Percentiles rank a stretch among this genome's conserved stretches.
Conservation (phyloP, 2,797 vertebrate species). For the Rhinoraja longicauda region DNA sequence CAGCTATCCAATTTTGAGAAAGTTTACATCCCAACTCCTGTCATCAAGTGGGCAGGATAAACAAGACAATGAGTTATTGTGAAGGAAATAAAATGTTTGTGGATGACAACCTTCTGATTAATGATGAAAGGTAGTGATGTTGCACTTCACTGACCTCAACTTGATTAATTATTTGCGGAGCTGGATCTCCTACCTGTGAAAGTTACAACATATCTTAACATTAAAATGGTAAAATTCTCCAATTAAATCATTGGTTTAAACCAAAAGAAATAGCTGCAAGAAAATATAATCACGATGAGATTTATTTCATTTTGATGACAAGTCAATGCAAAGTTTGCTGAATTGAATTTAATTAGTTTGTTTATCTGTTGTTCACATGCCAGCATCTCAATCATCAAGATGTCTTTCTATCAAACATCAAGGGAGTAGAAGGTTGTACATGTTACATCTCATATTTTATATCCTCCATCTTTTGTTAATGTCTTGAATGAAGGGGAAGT, state of each 20-base stretch:
- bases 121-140: background rate
- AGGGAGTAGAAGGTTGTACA: background rate
- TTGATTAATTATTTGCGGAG: constrained; percentile 25
- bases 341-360: constrained; percentile 7
- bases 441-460: background rate
- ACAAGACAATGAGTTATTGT: constrained; percentile 5
- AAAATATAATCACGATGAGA: constrained; percentile 7
- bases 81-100: constrained; percentile 6
- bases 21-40: background rate
- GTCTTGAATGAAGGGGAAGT: background rate
- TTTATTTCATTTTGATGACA: constrained; percentile 22
- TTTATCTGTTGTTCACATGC: background rate
- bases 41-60: background rate
- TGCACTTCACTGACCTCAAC: constrained; percentile 9
- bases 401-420: background rate
- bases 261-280: background rate
- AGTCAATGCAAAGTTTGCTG: background rate
- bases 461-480: constrained; percentile 6
- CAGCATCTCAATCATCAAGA: constrained; percentile 17
- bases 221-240: constrained; percentile 16
- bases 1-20: background rate
- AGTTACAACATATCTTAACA: background rate
- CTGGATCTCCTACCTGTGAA: constrained; percentile 9
- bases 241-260: constrained; percentile 28
- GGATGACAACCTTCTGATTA: constrained; percentile 6